phyloP scores from a whole-genome alignment of 2,888 invertebrate species.

The Micoletzkya japonica region DNA sequence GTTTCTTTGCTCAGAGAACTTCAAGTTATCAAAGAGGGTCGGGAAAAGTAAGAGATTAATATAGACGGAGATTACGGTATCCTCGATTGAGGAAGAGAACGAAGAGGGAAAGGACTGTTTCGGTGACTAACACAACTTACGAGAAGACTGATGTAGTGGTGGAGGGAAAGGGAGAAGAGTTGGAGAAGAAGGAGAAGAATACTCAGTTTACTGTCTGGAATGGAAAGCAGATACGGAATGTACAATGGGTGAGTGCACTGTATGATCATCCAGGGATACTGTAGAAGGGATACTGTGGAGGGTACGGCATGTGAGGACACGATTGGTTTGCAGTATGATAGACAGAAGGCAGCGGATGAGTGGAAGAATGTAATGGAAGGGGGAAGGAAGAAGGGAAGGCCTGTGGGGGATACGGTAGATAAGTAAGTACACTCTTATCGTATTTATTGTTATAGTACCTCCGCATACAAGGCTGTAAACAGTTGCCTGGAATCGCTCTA shows the following conservation, averaged over 20 bases:
- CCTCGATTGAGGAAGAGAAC: neutral
- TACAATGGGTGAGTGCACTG: neutral
- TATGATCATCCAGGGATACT: neutral
- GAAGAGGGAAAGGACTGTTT: no score
- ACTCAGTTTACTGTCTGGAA: slow-evolving; percentile 7
- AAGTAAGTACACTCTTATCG: no score
- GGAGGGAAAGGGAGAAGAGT: no score
- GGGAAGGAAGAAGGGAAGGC: no score
- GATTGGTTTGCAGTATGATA: slow-evolving; percentile 16
- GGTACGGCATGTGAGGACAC: slow-evolving; percentile 11
- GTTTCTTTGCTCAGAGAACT: neutral
- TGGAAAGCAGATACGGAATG: neutral
- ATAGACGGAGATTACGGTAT: neutral
- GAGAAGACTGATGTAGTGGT: no score
- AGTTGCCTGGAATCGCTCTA: no score
- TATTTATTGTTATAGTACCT: no score
- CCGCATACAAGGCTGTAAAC: no score
- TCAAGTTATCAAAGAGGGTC: slow-evolving; percentile 2
- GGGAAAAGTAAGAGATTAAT: neutral
- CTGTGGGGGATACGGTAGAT: no score
- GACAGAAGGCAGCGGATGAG: neutral
- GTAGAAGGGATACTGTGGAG: neutral
- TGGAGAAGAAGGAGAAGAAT: no score
- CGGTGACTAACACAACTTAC: no score
- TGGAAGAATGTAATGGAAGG: slow-evolving; percentile 2